Evolutionary conservation across 2,797 vertebrate species (phyloP), one percentile per base, ranked within the genome.

Genomic region (Pygocentrus nattereri): DNA sequence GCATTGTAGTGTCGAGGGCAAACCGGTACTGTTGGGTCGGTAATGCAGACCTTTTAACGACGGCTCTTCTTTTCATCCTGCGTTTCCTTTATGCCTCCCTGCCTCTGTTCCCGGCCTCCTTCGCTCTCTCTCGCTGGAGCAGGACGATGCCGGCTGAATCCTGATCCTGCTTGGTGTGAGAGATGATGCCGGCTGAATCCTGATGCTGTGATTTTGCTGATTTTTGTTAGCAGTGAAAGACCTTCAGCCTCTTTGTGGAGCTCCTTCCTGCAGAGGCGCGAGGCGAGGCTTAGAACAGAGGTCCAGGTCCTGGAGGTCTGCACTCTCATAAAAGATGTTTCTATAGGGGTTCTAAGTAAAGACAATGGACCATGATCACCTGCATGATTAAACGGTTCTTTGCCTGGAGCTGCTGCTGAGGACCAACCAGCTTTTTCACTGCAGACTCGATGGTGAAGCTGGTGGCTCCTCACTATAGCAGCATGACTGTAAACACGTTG

Each of bases 1-100:
- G 34, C 34, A 34, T 3, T 6, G 3, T 3, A 38, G 34, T 34
- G 34, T 38, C 3, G 2, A 6, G 34, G 34, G 34, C 34, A 38
- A 2, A 38, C 34, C 38, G 34, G 34, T 6, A 34, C 6, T 38
- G 3, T 7, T 5, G 41, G 8, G 41, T 59, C 71, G 68, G 59
- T 47, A 69, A 52, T 65, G 47, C 79, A 74, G n/a, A 27, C 1
- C n/a, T 58, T 80, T 80, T 80, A 80, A 72, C 72, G 38, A 72
- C 50, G 70, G 64, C 67, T 76, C 82, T 83, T 61, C n/a, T n/a
- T 83, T 79, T 83, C 64, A 74, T 83, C 82, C 77, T 62, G 25
- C 25, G 59, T 58, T 44, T 76, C 65, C 34, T 81, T 44, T 25
- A 59, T n/a, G n/a, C 59, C 50, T 27, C 31, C 7, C 49, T n/a